A percentile compares a stretch with the other conserved stretches of the same genome.
These are phyloP conservation scores for Pseudomyrmex concolor DNA, from an alignment of 1,140 invertebrate genomes.

Conservation along the genomic window DNA sequence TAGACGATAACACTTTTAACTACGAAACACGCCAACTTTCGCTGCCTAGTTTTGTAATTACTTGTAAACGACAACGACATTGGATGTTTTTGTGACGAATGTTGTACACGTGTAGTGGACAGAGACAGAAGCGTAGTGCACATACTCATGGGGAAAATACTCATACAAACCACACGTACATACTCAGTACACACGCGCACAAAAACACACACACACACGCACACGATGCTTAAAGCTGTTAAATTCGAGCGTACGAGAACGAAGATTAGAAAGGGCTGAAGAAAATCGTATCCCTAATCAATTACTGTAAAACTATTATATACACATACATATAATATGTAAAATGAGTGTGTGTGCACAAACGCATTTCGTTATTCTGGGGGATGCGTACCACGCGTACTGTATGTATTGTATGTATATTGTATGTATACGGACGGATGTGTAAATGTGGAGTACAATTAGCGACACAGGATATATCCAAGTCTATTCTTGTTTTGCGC, in stretches of 20 bases:
- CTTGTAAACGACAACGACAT: not conserved
- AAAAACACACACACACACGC: not conserved
- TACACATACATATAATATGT: conserved; percentile 72
- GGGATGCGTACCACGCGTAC: conserved; percentile 32
- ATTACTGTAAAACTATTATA: conserved; percentile 76
- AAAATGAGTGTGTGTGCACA: conserved; percentile 72
- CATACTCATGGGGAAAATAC: not conserved
- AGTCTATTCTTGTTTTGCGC: conserved; percentile 81
- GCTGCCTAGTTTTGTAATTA: conserved; percentile 17
- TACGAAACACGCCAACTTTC: conserved; percentile 38
- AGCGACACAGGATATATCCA: conserved; percentile 74
- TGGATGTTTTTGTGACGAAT: conserved; percentile 25
- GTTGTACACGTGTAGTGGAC: not conserved
- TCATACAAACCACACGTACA: not conserved
- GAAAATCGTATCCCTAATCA: conserved; percentile 74
- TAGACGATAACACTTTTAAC: conserved; percentile 37
- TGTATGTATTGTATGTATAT: conserved; percentile 3
- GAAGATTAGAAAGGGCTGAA: conserved; percentile 64
- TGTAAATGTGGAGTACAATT: conserved; percentile 65
- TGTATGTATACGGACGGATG: conserved; percentile 72
- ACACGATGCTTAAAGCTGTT: not conserved
- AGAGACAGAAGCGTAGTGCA: no score
- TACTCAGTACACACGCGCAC: not conserved
- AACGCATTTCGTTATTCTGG: conserved; percentile 70
- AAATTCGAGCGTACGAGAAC: conserved; percentile 55